A percentile compares a stretch with the other conserved stretches of the same genome.
Evolutionary conservation across 2,113 vertebrate genomes (phyloP).

Genomic region (Sceloporus undulatus): DNA sequence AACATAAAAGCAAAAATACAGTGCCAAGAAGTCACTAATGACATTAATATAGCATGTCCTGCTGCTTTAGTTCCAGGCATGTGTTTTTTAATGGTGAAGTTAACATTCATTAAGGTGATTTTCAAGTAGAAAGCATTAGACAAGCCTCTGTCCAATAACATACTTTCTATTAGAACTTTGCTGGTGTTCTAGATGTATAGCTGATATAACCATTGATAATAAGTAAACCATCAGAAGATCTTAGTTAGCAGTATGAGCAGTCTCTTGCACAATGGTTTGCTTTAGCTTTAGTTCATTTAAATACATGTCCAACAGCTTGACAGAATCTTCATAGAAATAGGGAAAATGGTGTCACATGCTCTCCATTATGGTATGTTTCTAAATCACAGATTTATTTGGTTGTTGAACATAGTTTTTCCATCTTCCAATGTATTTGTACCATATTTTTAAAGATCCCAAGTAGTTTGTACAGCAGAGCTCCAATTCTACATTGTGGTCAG

Average conservation of each 20-base stretch:
- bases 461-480: slow-evolving; percentile 82
- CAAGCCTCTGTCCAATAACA: slow-evolving; percentile 89
- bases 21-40: not conserved
- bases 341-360: slow-evolving; percentile 67
- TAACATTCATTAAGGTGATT: not conserved
- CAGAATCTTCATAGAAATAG: slow-evolving; percentile 82
- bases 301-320: slow-evolving; percentile 82
- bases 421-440: slow-evolving; percentile 88
- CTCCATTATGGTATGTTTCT: slow-evolving; percentile 82
- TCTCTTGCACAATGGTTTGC: slow-evolving; percentile 79
- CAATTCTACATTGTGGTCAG: slow-evolving; percentile 75
- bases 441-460: slow-evolving; percentile 81
- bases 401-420: slow-evolving; percentile 87
- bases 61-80: not conserved
- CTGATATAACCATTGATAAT: slow-evolving; percentile 92
- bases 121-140: slow-evolving; percentile 67
- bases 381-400: slow-evolving; percentile 87
- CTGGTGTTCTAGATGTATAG: slow-evolving; percentile 83
- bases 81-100: not conserved
- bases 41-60: not conserved
- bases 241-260: slow-evolving; percentile 82
- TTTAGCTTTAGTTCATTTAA: slow-evolving; percentile 87
- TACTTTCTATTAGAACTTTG: slow-evolving; percentile 84
- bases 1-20: not conserved
- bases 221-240: slow-evolving; percentile 88